These are phyloP conservation scores for Syritta pipiens DNA, from an alignment of 2,888 invertebrate genomes.

Conservation along the genomic window DNA sequence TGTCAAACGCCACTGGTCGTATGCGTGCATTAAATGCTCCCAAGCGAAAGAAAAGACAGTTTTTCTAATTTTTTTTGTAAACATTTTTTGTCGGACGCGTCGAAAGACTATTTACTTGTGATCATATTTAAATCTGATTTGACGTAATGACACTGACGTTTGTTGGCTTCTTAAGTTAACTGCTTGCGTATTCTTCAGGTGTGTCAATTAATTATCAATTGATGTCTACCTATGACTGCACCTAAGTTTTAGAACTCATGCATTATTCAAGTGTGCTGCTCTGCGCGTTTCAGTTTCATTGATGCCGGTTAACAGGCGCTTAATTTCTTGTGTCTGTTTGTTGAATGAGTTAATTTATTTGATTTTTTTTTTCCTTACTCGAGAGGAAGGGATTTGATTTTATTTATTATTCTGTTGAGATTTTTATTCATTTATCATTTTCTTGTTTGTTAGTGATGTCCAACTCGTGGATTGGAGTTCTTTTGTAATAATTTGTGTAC, in stretches of 20 bases:
- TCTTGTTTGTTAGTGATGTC: no score
- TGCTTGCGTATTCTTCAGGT: slow-evolving; percentile 22
- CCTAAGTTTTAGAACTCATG: slow-evolving; percentile 52
- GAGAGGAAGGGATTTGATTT: no score
- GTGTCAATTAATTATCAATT: slow-evolving; percentile 34
- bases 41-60: no score
- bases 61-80: no score
- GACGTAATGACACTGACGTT: slow-evolving; percentile 29
- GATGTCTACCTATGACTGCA: slow-evolving; percentile 38
- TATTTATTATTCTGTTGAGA: no score
- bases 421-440: no score
- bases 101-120: no score
- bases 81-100: no score
- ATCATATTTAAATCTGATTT: slow-evolving; percentile 32
- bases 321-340: slow-evolving; percentile 33
- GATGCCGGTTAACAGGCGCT: slow-evolving; percentile 46
- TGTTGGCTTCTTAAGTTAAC: slow-evolving; percentile 42
- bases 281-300: slow-evolving; percentile 35
- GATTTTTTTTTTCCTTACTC: no score
- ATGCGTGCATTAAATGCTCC: no score
- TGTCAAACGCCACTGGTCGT: no score
- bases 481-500: neutral
- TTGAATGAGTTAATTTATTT: slow-evolving; percentile 28
- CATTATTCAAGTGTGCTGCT: slow-evolving; percentile 51
- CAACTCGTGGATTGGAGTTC: no score